phyloP scores from a whole-genome alignment of 2,113 vertebrate species.

The Microtus richardsoni region DNA sequence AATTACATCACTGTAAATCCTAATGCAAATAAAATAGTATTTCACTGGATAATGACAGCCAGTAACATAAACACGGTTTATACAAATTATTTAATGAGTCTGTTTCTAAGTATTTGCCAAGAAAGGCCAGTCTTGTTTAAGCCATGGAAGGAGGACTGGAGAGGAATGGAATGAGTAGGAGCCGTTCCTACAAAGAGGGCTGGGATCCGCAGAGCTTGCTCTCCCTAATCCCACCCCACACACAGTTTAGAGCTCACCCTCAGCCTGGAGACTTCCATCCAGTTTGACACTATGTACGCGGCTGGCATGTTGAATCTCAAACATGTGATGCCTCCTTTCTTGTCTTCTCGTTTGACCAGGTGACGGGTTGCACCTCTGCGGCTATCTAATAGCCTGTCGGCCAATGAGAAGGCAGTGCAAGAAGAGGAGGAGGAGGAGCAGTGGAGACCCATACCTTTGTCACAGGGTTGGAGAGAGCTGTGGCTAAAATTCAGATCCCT shows the following conservation, averaged over 20 bases:
- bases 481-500: background rate
- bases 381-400: background rate
- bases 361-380: background rate
- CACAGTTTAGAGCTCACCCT: background rate
- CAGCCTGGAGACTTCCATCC: background rate
- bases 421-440: background rate
- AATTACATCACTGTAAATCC: background rate
- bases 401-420: background rate
- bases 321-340: background rate
- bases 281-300: rapidly evolving
- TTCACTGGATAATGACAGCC: conserved; percentile 4
- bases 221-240: too few relatives aligned
- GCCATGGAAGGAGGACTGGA: background rate
- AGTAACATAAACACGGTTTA: conserved; percentile 44
- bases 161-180: too few relatives aligned
- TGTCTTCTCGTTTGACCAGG: background rate
- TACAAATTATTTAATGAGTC: conserved; percentile 13
- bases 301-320: background rate
- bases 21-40: conserved; percentile 49
- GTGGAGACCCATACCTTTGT: background rate
- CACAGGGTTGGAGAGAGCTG: background rate
- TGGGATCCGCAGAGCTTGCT: background rate
- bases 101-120: background rate
- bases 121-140: background rate
- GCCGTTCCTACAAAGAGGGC: background rate